A percentile compares a stretch with the other conserved stretches of the same genome.
Evolutionary conservation across 1,140 invertebrate genomes (phyloP).

Genomic region (Bombyx mori): ASM3026992v2 NC_085125.1:4623501-4624000

Average conservation of each 20-base stretch:
- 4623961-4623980: too few species aligned
- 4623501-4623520: too few species aligned
- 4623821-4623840: slow-evolving; percentile 91
- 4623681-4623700: too few species aligned
- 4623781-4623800: slow-evolving; percentile 91
- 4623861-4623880: slow-evolving; percentile 91
- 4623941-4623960: too few species aligned
- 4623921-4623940: too few species aligned
- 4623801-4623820: slow-evolving; percentile 87
- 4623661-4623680: too few species aligned
- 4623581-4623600: too few species aligned
- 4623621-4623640: neutral
- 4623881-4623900: slow-evolving; percentile 95
- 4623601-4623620: neutral
- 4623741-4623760: slow-evolving; percentile 74
- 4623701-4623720: too few species aligned
- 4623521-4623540: neutral
- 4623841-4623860: slow-evolving; percentile 88
- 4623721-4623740: too few species aligned
- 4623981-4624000: too few species aligned
- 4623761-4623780: slow-evolving; percentile 93
- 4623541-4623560: neutral
- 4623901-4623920: slow-evolving; percentile 71
- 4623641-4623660: neutral
- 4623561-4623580: too few species aligned